phyloP scores from a whole-genome alignment of 2,888 invertebrate species.

The Nomada hirtipes region DNA sequence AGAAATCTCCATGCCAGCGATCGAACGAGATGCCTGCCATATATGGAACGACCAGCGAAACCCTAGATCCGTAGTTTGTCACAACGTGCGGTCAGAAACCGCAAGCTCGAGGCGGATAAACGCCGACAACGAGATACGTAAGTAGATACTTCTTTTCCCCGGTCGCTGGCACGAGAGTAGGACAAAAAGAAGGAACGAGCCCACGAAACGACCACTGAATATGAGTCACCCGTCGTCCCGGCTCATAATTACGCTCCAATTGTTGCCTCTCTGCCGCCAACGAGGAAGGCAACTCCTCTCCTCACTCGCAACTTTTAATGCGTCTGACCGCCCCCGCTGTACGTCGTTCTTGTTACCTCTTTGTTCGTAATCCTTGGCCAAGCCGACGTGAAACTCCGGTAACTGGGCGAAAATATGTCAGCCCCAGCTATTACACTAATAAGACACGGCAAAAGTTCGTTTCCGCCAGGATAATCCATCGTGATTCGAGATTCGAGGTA shows the following conservation, averaged over 20 bases:
- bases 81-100: conserved; percentile 63
- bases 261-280: conserved; percentile 69
- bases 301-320: conserved; percentile 63
- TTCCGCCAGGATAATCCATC: conserved; percentile 44
- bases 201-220: conserved; percentile 62
- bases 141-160: conserved; percentile 55
- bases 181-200: conserved; percentile 28
- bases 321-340: conserved; percentile 69
- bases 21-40: not conserved
- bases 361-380: conserved; percentile 33
- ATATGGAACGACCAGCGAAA: conserved; percentile 35
- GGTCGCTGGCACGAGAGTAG: conserved; percentile 27
- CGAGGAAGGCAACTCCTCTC: conserved; percentile 49
- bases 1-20: not conserved
- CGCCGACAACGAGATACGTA: conserved; percentile 42
- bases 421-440: conserved; percentile 36
- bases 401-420: conserved; percentile 26
- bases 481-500: not conserved
- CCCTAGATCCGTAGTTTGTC: conserved; percentile 46
- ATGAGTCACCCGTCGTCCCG: conserved; percentile 68
- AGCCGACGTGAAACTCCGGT: not conserved
- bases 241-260: conserved; percentile 78
- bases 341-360: conserved; percentile 54
- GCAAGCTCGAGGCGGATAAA: conserved; percentile 61
- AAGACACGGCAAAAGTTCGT: conserved; percentile 51